Evolutionary conservation across 1,140 invertebrate genomes (phyloP), one percentile per base, ranked within the genome.

Genomic region (Formica exsecta): DNA sequence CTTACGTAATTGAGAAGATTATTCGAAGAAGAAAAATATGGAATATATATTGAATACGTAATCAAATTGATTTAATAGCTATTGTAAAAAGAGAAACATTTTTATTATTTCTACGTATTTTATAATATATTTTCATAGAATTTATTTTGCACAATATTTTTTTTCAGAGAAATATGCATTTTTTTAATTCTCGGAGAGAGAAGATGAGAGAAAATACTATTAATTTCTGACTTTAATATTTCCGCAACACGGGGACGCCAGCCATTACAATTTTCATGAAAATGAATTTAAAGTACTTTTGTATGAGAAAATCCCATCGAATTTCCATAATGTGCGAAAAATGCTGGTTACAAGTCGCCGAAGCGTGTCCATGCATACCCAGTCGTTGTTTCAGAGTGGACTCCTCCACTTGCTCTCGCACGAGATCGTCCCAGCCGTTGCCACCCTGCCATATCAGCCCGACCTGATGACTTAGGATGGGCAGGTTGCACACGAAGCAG

Each of bases 401-500:
- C 93, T 98, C 98, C 92, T 98, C 98, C 89, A 98, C 95, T 92
- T 98, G 97, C 92, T 98, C 98, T 90, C 98, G 95, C 44, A 98
- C 96, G 86, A 98, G 96, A 94, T 99, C 98, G 96, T 98, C 98
- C 97, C 98, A 98, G 87, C 98, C 98, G 94, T 98, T 99, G 91
- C 98, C 98, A 59, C 98, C 98, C 92, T 98, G 97, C 98, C 98
- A 99, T 92, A 98, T 97, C 93, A 99, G 94, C 11, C 98, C 98
- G 93, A 98, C 98, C 96, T 99, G 98, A 95, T 99, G 98, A 85
- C 97, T 98, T 91, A 98, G 96, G 93, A 99, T 99, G 87, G 98
- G 98, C 91, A 99, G 96, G 95, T 99, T 98, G 97, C 98, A 99
- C 87, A 99, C 98, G 96, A 99, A 99, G 95, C 98, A 99, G 95